These are phyloP conservation scores for Meghimatium bilineatum DNA, from an alignment of 2,888 invertebrate species.

Conservation along the genomic window DNA sequence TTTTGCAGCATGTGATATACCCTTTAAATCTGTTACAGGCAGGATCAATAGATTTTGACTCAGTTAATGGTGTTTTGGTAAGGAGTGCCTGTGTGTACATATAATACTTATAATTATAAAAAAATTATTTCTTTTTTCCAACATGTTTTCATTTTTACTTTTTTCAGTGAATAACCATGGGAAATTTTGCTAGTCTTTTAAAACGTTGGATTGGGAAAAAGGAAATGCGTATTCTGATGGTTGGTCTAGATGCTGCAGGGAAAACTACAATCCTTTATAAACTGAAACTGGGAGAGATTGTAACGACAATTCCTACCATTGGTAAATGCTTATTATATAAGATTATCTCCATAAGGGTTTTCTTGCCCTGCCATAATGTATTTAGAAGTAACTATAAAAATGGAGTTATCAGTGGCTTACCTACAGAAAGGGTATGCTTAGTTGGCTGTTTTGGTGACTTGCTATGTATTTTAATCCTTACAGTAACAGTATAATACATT, in stretches of 20 bases:
- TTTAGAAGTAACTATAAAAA: too few relatives aligned
- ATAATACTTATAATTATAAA: not conserved
- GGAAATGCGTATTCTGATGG: constrained; percentile 99
- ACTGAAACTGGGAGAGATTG: constrained; percentile 99
- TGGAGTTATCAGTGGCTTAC: too few relatives aligned
- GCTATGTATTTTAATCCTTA: too few relatives aligned
- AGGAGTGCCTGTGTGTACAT: not conserved
- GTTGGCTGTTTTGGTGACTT: too few relatives aligned
- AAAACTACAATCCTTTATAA: constrained; percentile 99
- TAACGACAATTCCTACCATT: constrained; percentile 99
- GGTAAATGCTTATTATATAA: constrained; percentile 34
- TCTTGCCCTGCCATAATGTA: too few relatives aligned
- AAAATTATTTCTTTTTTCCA: not conserved
- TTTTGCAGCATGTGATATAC: too few relatives aligned
- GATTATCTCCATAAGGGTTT: too few relatives aligned
- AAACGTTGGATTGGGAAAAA: constrained; percentile 99
- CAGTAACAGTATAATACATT: too few relatives aligned
- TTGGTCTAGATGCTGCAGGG: constrained; percentile 99
- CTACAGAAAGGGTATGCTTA: too few relatives aligned
- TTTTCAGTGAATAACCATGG: constrained; percentile 82
- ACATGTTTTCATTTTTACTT: not conserved
- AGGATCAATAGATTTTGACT: too few relatives aligned
- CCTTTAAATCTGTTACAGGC: too few relatives aligned
- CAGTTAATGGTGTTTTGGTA: too few relatives aligned
- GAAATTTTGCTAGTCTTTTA: constrained; percentile 97